Evolutionary conservation across 2,888 invertebrate genomes (phyloP).

Genomic region (Hedya salicella): DNA sequence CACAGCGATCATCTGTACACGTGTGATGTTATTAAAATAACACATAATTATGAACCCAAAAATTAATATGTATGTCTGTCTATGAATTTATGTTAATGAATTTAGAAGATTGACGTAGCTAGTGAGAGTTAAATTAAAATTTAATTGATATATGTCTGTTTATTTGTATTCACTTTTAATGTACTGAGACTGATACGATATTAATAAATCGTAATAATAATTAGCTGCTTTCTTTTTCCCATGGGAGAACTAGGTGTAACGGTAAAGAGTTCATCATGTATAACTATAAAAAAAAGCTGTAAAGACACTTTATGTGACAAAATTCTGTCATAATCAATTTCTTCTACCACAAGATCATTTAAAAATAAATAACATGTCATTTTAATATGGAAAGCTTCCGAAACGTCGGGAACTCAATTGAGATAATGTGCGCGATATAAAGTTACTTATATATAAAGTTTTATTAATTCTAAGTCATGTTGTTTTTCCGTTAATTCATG

Average conservation of each 20-base stretch:
- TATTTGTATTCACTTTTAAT: slow-evolving; percentile 2
- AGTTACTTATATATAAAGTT: no score
- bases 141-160: slow-evolving; percentile 7
- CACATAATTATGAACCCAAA: slow-evolving; percentile 14
- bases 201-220: slow-evolving; percentile 2
- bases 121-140: slow-evolving; percentile 12
- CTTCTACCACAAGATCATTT: no score
- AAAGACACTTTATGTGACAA: no score
- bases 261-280: no score
- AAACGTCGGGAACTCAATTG: no score
- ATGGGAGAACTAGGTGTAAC: neutral
- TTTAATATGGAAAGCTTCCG: no score
- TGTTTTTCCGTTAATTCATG: no score
- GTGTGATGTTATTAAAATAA: slow-evolving; percentile 25
- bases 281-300: no score
- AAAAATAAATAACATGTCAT: no score
- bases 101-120: slow-evolving; percentile 22
- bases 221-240: neutral
- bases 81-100: slow-evolving; percentile 33
- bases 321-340: no score
- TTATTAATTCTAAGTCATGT: no score
- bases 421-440: no score
- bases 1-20: slow-evolving; percentile 15
- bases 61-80: slow-evolving; percentile 12
- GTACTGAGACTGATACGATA: neutral